Evolutionary conservation across 2,113 vertebrate genomes (phyloP).

Genomic region (Syngnathus floridae): DNA sequence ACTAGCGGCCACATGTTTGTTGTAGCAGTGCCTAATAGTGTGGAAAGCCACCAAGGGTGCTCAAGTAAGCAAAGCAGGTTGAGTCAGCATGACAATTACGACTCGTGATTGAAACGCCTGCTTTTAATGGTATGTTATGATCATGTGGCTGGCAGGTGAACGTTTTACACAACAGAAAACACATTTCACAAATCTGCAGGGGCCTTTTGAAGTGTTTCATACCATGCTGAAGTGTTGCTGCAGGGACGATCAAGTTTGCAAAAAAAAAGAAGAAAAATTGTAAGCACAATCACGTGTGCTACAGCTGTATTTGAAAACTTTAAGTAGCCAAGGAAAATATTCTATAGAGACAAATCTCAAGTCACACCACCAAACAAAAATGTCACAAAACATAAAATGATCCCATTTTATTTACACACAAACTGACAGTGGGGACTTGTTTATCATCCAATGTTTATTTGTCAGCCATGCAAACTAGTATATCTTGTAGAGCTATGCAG

Average conservation of each 20-base stretch:
- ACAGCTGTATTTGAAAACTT: too few relatives aligned
- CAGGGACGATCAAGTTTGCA: conserved; percentile 2
- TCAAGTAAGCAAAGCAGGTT: neutral
- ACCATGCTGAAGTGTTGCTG: conserved; percentile 20
- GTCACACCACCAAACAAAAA: neutral
- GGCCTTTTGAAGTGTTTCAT: conserved; percentile 3
- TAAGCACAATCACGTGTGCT: too few relatives aligned
- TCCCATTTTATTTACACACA: neutral
- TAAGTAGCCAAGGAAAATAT: too few relatives aligned
- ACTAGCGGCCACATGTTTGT: neutral
- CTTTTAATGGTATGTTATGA: neutral
- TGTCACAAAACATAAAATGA: neutral
- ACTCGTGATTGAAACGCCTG: neutral
- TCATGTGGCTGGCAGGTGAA: neutral
- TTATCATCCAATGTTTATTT: neutral
- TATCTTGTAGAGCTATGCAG: neutral
- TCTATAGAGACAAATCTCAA: too few relatives aligned
- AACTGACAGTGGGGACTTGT: neutral
- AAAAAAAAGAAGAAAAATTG: too few relatives aligned
- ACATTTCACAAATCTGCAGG: neutral
- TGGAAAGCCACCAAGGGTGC: neutral
- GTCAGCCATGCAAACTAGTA: neutral
- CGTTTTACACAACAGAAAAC: neutral
- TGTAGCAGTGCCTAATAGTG: neutral
- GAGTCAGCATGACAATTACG: neutral